Evolutionary conservation across 2,797 vertebrate genomes (phyloP), one percentile per base, ranked within the genome.

Genomic region (Furcifer pardalis): DNA sequence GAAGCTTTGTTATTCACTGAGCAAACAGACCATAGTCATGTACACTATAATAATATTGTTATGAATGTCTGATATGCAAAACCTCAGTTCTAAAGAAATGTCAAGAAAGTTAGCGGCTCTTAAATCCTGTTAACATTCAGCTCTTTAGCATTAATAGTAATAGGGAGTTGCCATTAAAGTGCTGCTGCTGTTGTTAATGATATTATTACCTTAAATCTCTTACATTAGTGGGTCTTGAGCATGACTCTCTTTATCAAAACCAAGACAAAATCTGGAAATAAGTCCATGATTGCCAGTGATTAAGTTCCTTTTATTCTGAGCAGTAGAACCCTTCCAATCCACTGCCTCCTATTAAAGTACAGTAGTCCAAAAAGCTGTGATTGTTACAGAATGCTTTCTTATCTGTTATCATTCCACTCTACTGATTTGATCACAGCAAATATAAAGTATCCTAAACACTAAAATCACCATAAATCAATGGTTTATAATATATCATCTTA

Each of bases 21-120:
- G 6, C 0, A 0, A 35, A 1, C 3, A 35, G 37, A 27, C 5
- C 1, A 52, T 5, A 23, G n/a, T 32, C 9, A 1, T 0, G 2
- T 77, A 32, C 27, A 62, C 17, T 46, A 23, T 4, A 68, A 49
- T 69, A 86, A 52, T 60, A 87, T 0, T 15, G 4, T 62, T 15
- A 5, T 62, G 30, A 2, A 49, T 3, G 5, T 69, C 21, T 56
- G n/a, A 84, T 87, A 83, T 2, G 15, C 10, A 65, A 7, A 10
- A 82, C 3, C 5, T 62, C 63, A 69, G 63, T 79, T 79, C 44
- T 27, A 63, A 19, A 21, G 32, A 37, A 78, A 35, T 72, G 60
- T 2, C 3, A 8, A 84, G 59, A 13, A 79, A 35, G 66, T 63
- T 66, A 56, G 7, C 4, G 63, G 37, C 17, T 56, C 40, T 59